A percentile compares a stretch with the other conserved stretches of the same genome.
These are phyloP conservation scores for Bombylius discolor DNA, from an alignment of 2,888 invertebrate species.

Conservation along the genomic window DNA sequence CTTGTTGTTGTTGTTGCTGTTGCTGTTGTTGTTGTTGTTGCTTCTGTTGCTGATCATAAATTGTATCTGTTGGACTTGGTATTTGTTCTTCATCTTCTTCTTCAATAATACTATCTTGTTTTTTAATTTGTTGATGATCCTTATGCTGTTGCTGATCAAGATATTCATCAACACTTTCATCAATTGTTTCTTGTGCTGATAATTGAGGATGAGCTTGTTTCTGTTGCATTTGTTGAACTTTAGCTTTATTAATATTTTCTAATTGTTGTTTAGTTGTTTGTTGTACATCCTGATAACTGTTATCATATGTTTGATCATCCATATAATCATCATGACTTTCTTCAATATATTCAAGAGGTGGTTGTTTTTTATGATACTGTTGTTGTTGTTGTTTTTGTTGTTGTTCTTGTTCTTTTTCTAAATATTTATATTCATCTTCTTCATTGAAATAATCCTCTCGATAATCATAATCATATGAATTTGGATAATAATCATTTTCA, in stretches of 20 bases:
- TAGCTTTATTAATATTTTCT: slow-evolving; percentile 3
- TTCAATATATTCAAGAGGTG: slow-evolving; percentile 24
- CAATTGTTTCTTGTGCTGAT: slow-evolving; percentile 29
- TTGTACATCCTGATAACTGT: slow-evolving; percentile 18
- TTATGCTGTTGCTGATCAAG: slow-evolving; percentile 19
- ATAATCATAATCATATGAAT: slow-evolving; percentile 28
- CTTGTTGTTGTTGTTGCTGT: not conserved
- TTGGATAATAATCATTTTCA: slow-evolving; percentile 24
- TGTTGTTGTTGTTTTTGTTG: slow-evolving; percentile 13
- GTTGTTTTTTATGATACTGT: slow-evolving; percentile 14
- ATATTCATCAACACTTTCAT: slow-evolving; percentile 16
- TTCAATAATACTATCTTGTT: slow-evolving; percentile 17
- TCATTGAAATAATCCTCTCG: slow-evolving; percentile 36
- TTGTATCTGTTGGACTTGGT: slow-evolving; percentile 3
- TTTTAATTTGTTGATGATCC: slow-evolving; percentile 16
- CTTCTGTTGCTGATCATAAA: slow-evolving; percentile 1
- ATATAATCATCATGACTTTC: slow-evolving; percentile 25
- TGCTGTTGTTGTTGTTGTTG: slow-evolving; percentile 4
- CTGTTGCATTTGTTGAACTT: slow-evolving; percentile 11
- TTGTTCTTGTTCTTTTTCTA: slow-evolving; percentile 27
- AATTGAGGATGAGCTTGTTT: slow-evolving; percentile 22
- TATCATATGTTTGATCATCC: slow-evolving; percentile 31
- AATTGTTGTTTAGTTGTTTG: slow-evolving; percentile 18
- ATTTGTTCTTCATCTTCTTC: slow-evolving; percentile 12
- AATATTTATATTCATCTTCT: slow-evolving; percentile 35